These are phyloP conservation scores for Lutra lutra DNA, from an alignment of 2,797 vertebrate genomes.

Conservation along the genomic window DNA sequence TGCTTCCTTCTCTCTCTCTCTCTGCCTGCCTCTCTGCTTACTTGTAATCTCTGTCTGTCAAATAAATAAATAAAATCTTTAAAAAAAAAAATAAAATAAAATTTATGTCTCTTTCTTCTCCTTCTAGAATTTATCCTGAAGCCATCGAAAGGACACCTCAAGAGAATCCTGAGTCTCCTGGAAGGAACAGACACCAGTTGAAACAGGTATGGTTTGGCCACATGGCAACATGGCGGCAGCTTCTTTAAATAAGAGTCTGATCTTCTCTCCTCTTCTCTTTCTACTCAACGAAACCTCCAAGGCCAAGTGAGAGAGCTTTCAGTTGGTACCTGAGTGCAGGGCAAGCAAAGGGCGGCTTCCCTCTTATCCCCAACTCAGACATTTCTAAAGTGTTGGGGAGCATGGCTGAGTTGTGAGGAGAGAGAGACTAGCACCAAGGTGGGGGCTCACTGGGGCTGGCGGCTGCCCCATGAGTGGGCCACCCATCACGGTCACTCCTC, in stretches of 20 bases:
- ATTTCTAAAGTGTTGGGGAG: neutral
- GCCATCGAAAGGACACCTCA: neutral
- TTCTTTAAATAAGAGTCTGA: neutral
- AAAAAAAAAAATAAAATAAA: no score
- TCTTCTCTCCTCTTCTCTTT: neutral
- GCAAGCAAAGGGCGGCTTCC: neutral
- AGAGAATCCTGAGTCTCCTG: neutral
- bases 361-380: no score
- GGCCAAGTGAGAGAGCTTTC: neutral
- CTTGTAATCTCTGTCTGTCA: no score
- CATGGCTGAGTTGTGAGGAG: neutral
- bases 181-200: neutral
- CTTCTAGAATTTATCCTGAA: conserved; percentile 33
- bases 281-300: neutral
- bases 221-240: rapidly evolving
- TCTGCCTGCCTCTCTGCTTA: no score
- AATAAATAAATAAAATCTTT: no score
- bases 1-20: no score
- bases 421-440: neutral
- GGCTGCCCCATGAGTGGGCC: rapidly evolving
- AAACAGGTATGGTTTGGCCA: conserved; percentile 46
- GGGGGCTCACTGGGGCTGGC: neutral
- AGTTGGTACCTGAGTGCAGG: rapidly evolving
- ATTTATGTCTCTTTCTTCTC: neutral
- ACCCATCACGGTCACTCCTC: neutral